Percentiles rank a stretch among this genome's conserved stretches.
phyloP scores from a whole-genome alignment of 2,797 vertebrate genomes.

The Lepus townsendii region DNA sequence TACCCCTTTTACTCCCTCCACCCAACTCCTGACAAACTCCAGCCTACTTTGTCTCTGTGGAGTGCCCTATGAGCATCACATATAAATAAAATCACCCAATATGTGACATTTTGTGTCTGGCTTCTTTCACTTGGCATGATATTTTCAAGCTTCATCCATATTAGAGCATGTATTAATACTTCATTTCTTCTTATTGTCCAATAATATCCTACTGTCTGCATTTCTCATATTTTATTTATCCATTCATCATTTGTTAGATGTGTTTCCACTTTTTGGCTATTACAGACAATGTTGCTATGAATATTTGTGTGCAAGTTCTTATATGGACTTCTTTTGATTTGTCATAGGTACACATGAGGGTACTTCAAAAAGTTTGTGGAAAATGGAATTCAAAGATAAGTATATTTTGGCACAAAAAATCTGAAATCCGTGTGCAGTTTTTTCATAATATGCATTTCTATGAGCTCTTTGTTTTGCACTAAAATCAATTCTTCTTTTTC shows the following conservation, averaged over 20 bases:
- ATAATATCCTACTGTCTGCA: background rate
- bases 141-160: background rate
- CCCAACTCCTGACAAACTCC: background rate
- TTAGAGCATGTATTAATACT: background rate
- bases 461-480: too few relatives aligned
- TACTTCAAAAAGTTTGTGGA: too few relatives aligned
- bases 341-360: background rate
- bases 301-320: background rate
- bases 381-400: too few relatives aligned
- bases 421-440: too few relatives aligned
- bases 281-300: background rate
- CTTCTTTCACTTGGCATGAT: slow-evolving; percentile 16
- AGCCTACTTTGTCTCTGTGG: background rate
- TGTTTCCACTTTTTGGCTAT: background rate
- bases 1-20: background rate
- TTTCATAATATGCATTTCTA: too few relatives aligned
- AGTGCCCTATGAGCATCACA: background rate
- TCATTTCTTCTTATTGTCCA: background rate
- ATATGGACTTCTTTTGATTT: background rate
- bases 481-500: too few relatives aligned
- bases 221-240: background rate
- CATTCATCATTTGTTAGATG: background rate
- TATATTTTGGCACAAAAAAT: too few relatives aligned
- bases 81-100: background rate
- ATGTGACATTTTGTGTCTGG: background rate